A percentile compares a stretch with the other conserved stretches of the same genome.
Conservation (phyloP, 2,113 vertebrate genomes). For the Alaudala cheleensis region DNA sequence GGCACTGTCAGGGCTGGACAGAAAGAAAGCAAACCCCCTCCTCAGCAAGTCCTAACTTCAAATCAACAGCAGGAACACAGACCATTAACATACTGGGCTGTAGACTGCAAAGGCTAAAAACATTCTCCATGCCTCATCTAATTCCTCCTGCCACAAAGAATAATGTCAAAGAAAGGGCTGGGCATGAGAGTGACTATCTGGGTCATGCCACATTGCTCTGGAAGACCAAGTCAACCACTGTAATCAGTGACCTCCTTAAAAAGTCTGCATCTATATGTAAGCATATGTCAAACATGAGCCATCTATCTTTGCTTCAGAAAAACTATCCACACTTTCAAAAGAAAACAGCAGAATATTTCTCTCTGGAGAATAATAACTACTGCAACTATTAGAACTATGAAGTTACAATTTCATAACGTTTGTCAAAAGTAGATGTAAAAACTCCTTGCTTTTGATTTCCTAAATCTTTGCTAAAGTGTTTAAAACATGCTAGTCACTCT, state of each 20-base stretch:
- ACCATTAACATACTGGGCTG: not conserved
- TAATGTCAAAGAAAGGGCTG: not conserved
- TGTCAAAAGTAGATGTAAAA: not conserved
- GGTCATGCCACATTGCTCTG: not conserved
- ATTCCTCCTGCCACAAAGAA: not conserved
- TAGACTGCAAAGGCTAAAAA: not conserved
- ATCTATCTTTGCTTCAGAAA: not conserved
- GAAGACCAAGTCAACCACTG: not conserved
- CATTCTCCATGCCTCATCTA: not conserved
- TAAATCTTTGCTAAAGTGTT: not conserved
- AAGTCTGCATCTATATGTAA: not conserved
- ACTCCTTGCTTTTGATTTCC: not conserved
- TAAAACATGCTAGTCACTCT: not conserved
- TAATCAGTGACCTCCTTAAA: not conserved
- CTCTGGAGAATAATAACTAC: not conserved
- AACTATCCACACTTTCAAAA: not conserved
- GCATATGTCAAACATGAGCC: not conserved
- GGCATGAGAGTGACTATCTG: not conserved
- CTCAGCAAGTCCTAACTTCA: not conserved
- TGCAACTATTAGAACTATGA: not conserved
- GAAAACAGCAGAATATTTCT: not conserved
- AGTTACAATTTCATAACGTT: not conserved
- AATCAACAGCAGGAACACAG: not conserved
- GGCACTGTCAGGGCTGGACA: not conserved
- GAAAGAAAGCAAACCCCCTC: not conserved